Conservation (phyloP, 2,888 invertebrate species). For the Steinernema carpocapsae region DNA sequence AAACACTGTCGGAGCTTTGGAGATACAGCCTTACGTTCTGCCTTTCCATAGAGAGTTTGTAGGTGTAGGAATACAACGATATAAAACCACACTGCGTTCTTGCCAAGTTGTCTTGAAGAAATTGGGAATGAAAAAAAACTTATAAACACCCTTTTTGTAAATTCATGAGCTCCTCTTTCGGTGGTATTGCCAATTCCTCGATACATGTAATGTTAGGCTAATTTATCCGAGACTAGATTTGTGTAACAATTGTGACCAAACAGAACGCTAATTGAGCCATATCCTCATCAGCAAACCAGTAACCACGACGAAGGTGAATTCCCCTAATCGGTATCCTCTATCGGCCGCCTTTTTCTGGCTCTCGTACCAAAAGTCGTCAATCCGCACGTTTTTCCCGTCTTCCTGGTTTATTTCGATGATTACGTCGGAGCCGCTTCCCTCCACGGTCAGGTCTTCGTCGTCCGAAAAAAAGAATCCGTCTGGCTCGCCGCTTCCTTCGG, state of each 20-base stretch:
- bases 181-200: too few species aligned
- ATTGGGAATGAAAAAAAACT: too few species aligned
- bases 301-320: neutral
- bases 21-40: constrained; percentile 31
- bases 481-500: neutral
- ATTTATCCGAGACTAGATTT: constrained; percentile 16
- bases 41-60: neutral
- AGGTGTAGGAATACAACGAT: neutral
- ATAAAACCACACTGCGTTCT: too few species aligned
- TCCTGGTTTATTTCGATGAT: neutral
- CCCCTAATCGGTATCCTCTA: too few species aligned
- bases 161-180: too few species aligned
- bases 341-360: neutral
- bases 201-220: too few species aligned
- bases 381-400: neutral
- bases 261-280: neutral
- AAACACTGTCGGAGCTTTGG: neutral
- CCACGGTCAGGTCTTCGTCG: constrained; percentile 14
- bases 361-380: constrained; percentile 18
- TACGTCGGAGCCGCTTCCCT: neutral
- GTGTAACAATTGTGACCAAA: neutral
- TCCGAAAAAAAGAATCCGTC: neutral
- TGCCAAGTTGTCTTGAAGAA: too few species aligned
- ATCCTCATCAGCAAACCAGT: neutral
- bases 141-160: too few species aligned